Conservation (phyloP, 2,888 invertebrate genomes). For the Aleiodes testaceus region DNA sequence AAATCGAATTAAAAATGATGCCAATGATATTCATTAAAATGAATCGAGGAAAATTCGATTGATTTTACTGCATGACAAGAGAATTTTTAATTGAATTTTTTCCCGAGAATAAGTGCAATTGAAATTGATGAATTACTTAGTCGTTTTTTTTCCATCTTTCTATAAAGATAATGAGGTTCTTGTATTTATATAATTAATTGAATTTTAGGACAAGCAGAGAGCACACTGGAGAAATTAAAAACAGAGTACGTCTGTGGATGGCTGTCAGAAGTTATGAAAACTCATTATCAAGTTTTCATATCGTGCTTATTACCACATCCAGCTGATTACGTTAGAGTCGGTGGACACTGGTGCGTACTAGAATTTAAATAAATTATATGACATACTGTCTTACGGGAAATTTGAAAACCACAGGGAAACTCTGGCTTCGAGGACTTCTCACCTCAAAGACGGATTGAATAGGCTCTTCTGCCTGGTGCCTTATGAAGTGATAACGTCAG, state of each 20-base stretch:
- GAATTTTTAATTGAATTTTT: no score
- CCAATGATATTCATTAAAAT: no score
- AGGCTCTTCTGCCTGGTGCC: conserved; percentile 96
- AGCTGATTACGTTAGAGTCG: conserved; percentile 94
- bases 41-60: no score
- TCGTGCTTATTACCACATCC: conserved; percentile 97
- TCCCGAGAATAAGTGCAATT: no score
- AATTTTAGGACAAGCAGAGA: conserved; percentile 82
- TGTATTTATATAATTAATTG: background rate
- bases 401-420: conserved; percentile 81
- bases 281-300: conserved; percentile 92
- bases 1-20: conserved; percentile 2
- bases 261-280: conserved; percentile 87
- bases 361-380: no score
- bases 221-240: conserved; percentile 92
- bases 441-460: conserved; percentile 95
- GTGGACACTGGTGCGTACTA: conserved; percentile 88
- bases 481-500: conserved; percentile 96
- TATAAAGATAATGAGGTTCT: background rate
- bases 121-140: conserved; percentile 24
- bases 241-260: conserved; percentile 94
- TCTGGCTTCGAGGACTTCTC: conserved; percentile 88
- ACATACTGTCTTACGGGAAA: background rate
- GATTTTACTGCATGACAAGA: no score
- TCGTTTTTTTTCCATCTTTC: conserved; percentile 31